These are phyloP conservation scores for Anableps anableps DNA, from an alignment of 2,797 vertebrate species.

Conservation along the genomic window DNA sequence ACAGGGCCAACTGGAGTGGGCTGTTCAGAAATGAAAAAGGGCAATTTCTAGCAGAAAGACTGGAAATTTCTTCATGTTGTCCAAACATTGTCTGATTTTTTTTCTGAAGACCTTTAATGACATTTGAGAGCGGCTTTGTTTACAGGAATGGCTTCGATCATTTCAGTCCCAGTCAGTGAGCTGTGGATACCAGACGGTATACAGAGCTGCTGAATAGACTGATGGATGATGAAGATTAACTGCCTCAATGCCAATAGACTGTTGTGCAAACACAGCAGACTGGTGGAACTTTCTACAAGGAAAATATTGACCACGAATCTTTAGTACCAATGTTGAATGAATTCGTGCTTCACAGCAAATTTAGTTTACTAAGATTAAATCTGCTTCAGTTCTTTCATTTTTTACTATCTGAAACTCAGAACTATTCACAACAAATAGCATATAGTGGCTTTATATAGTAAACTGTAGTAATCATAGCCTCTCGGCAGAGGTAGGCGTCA, in stretches of 20 bases:
- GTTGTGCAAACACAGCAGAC: background rate
- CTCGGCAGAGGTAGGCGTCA: background rate
- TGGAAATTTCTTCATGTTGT: background rate
- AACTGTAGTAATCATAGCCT: background rate
- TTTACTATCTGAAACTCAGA: background rate
- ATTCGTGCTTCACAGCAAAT: background rate
- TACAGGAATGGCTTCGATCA: background rate
- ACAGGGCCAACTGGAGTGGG: background rate
- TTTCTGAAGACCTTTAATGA: conserved; percentile 3
- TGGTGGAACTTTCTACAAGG: background rate
- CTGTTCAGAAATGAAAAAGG: background rate
- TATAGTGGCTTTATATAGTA: background rate
- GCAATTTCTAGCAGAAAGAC: background rate
- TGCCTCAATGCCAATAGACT: background rate
- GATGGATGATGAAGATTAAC: conserved; percentile 12
- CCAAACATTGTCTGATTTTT: background rate
- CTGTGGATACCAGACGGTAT: background rate
- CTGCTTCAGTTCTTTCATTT: background rate
- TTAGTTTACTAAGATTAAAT: background rate
- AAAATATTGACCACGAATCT: background rate
- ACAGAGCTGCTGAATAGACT: conserved; percentile 1
- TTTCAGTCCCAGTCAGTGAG: background rate
- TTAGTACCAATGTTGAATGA: background rate
- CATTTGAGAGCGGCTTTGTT: conserved; percentile 8
- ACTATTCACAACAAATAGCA: background rate